Percentiles rank a stretch among this genome's conserved stretches.
Evolutionary conservation across 2,888 invertebrate species (phyloP).

Genomic region (Ptychoptera contaminata): DNA sequence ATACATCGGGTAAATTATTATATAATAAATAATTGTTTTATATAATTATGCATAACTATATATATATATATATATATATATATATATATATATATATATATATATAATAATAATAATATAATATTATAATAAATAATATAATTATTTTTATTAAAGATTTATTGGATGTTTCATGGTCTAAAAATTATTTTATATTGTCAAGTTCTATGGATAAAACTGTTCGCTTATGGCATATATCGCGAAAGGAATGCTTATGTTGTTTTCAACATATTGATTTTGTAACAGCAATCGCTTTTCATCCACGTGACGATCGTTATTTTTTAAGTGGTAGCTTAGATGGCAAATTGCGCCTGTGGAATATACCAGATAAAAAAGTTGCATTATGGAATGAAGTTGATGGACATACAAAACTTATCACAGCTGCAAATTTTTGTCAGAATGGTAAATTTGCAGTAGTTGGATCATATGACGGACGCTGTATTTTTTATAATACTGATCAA

Average conservation of each 20-base stretch:
- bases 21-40: neutral
- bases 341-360: slow-evolving; percentile 97
- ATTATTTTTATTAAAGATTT: slow-evolving; percentile 40
- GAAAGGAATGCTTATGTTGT: slow-evolving; percentile 94
- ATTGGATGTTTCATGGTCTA: slow-evolving; percentile 96
- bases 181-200: slow-evolving; percentile 94
- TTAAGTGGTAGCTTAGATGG: slow-evolving; percentile 95
- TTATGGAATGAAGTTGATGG: slow-evolving; percentile 96
- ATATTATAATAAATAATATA: neutral
- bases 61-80: neutral
- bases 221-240: slow-evolving; percentile 90
- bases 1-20: slow-evolving; percentile 46
- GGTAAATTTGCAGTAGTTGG: slow-evolving; percentile 97
- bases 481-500: slow-evolving; percentile 97
- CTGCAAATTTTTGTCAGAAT: slow-evolving; percentile 94
- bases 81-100: neutral
- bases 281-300: slow-evolving; percentile 97
- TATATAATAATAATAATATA: neutral
- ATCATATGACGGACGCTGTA: slow-evolving; percentile 94
- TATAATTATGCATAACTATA: too few relatives aligned
- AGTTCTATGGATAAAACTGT: slow-evolving; percentile 99
- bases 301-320: slow-evolving; percentile 73
- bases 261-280: slow-evolving; percentile 99
- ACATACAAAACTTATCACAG: slow-evolving; percentile 87
- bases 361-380: slow-evolving; percentile 97